Percentiles rank a stretch among this genome's conserved stretches.
Conservation (phyloP, 2,113 vertebrate species). For the Cebidichthys violaceus region DNA sequence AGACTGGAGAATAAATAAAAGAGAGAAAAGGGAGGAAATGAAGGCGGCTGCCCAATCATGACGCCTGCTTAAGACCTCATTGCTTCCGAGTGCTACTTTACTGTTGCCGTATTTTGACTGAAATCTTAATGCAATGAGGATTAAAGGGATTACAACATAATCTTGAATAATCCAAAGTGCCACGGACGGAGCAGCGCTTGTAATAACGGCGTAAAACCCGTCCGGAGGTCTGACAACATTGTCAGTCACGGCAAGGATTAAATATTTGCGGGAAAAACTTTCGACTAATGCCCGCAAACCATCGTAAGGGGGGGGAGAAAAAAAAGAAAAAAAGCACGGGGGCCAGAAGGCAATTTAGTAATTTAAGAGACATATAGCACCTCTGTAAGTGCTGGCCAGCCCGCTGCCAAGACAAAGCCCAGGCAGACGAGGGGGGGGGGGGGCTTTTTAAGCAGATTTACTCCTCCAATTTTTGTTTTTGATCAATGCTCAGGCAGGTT, state of each 20-base stretch:
- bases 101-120: slow-evolving; percentile 95
- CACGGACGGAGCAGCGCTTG: slow-evolving; percentile 94
- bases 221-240: slow-evolving; percentile 90
- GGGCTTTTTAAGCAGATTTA: slow-evolving; percentile 81
- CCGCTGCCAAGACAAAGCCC: slow-evolving; percentile 73
- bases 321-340: slow-evolving; percentile 17
- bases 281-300: slow-evolving; percentile 73
- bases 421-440: slow-evolving; percentile 56
- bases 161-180: slow-evolving; percentile 99
- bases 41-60: slow-evolving; percentile 86
- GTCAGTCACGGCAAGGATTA: slow-evolving; percentile 88
- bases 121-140: slow-evolving; percentile 99
- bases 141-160: slow-evolving; percentile 99
- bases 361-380: slow-evolving; percentile 78
- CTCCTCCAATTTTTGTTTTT: slow-evolving; percentile 78
- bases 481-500: slow-evolving; percentile 78
- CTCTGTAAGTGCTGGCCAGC: slow-evolving; percentile 74
- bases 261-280: slow-evolving; percentile 80
- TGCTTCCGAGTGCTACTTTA: slow-evolving; percentile 92
- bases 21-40: slow-evolving; percentile 68
- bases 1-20: slow-evolving; percentile 66
- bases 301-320: slow-evolving; percentile 1
- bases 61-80: slow-evolving; percentile 91
- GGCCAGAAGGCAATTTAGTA: slow-evolving; percentile 71
- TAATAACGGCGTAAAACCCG: slow-evolving; percentile 94